Conservation (phyloP, 1,140 invertebrate genomes). For the Macrotrachela quadricornifera region DNA sequence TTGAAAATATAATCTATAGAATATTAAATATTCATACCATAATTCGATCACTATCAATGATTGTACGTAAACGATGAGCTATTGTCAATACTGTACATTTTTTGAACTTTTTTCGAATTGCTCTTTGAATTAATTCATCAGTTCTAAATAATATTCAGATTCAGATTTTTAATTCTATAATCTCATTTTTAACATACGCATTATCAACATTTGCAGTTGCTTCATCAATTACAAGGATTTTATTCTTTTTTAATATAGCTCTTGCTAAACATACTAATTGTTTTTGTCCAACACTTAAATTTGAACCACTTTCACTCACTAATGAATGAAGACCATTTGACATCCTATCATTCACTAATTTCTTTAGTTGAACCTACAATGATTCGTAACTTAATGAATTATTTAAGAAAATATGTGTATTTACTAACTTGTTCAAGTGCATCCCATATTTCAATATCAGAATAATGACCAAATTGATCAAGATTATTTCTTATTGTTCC, state of each 20-base stretch:
- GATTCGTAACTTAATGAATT: too few relatives aligned
- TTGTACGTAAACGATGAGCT: slow-evolving; percentile 77
- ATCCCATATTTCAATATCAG: slow-evolving; percentile 17
- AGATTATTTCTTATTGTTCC: slow-evolving; percentile 26
- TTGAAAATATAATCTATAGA: too few relatives aligned
- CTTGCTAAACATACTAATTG: slow-evolving; percentile 67
- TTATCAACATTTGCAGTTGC: slow-evolving; percentile 48
- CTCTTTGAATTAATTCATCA: slow-evolving; percentile 71
- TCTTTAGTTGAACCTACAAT: neutral
- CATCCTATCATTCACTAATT: neutral
- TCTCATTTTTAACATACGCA: too few relatives aligned
- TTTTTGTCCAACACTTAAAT: slow-evolving; percentile 57
- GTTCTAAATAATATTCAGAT: slow-evolving; percentile 11
- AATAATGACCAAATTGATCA: slow-evolving; percentile 16
- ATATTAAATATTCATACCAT: too few relatives aligned
- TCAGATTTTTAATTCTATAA: too few relatives aligned
- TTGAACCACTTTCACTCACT: slow-evolving; percentile 1
- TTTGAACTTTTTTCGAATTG: slow-evolving; percentile 63
- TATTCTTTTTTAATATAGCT: slow-evolving; percentile 60
- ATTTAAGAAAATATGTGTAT: too few relatives aligned
- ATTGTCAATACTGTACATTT: slow-evolving; percentile 77
- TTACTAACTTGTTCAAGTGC: slow-evolving; percentile 11
- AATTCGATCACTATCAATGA: slow-evolving; percentile 42
- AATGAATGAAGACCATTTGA: neutral
- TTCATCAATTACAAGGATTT: slow-evolving; percentile 81